These are phyloP conservation scores for Nycticebus coucang DNA, from an alignment of 2,113 vertebrate genomes.

Conservation along the genomic window DNA sequence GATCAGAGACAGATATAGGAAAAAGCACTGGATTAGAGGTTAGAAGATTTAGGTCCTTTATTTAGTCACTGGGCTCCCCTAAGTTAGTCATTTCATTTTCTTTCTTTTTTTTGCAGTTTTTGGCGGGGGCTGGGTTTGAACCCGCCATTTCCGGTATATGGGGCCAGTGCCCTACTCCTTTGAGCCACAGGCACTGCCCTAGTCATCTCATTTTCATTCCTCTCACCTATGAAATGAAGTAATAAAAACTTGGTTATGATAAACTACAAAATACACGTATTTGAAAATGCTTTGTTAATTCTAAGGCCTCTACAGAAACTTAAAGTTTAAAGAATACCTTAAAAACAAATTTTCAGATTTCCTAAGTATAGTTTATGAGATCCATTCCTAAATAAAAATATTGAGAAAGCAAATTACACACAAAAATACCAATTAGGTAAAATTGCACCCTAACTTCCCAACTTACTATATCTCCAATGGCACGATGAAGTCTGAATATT, in stretches of 20 bases:
- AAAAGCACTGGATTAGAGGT: neutral
- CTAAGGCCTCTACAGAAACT: neutral
- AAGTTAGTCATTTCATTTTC: neutral
- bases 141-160: too few species aligned
- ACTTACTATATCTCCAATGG: constrained; percentile 91
- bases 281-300: neutral
- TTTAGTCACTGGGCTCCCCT: neutral
- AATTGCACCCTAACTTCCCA: neutral
- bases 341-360: neutral
- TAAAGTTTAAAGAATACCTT: constrained; percentile 1
- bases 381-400: constrained; percentile 47
- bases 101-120: neutral
- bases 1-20: neutral
- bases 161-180: too few species aligned
- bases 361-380: constrained; percentile 15
- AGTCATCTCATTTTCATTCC: neutral
- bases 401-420: constrained; percentile 45
- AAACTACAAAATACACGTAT: neutral
- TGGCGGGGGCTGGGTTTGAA: too few species aligned
- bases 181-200: neutral
- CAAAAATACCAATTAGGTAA: neutral
- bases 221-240: neutral
- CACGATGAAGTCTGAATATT: constrained; percentile 88
- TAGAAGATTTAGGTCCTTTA: neutral
- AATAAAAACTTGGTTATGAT: neutral